Evolutionary conservation across 30 jellyfish, hydroid and myxozoan genomes (phyloP).

Genomic region (Chrysaora quinquecirrha): DNA sequence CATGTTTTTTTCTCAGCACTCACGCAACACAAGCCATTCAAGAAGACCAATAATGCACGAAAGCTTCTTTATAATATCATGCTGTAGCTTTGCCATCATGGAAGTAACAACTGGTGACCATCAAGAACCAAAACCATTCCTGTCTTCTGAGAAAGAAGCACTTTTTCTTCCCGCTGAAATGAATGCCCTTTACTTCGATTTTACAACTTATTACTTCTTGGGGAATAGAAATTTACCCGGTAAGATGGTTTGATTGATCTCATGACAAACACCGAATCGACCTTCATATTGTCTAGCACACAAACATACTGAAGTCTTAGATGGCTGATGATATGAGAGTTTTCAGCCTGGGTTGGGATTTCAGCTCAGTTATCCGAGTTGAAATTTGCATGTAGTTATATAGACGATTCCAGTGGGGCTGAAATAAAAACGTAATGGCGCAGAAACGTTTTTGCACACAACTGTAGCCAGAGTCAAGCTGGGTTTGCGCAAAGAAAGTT

Average conservation of each 20-base stretch:
- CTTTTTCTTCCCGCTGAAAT: constrained; percentile 88
- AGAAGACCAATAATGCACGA: constrained; percentile 86
- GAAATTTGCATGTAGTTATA: too few relatives aligned
- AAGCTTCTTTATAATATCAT: constrained; percentile 77
- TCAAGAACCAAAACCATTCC: constrained; percentile 74
- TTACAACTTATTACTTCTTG: constrained; percentile 82
- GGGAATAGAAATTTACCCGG: constrained; percentile 76
- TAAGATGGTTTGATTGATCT: constrained; percentile 17
- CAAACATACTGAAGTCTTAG: too few relatives aligned
- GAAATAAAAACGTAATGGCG: too few relatives aligned
- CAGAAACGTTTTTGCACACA: too few relatives aligned
- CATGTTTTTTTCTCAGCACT: background rate
- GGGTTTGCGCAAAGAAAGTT: too few relatives aligned
- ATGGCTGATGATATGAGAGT: too few relatives aligned
- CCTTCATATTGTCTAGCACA: too few relatives aligned
- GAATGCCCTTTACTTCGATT: constrained; percentile 88
- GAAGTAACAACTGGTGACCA: constrained; percentile 83
- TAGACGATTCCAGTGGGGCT: too few relatives aligned
- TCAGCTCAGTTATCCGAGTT: too few relatives aligned
- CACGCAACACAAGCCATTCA: constrained; percentile 7
- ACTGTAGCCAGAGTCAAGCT: too few relatives aligned
- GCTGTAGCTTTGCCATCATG: constrained; percentile 79
- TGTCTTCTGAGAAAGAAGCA: constrained; percentile 85
- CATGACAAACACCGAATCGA: too few relatives aligned
- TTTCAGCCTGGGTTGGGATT: too few relatives aligned